phyloP scores from a whole-genome alignment of 2,113 vertebrate species.

The Salvelinus alpinus region DNA sequence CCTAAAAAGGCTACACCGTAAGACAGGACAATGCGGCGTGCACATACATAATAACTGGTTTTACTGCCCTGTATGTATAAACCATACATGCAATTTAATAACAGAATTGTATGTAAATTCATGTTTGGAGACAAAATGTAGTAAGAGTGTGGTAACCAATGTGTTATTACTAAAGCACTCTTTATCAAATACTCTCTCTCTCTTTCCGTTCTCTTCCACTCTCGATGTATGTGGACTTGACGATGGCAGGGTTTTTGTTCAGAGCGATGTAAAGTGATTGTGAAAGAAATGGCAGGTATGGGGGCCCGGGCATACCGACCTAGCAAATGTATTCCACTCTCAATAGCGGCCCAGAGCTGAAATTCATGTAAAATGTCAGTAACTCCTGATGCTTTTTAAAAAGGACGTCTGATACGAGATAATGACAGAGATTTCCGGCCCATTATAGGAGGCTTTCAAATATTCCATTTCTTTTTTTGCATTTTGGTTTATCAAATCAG shows the following conservation, averaged over 20 bases:
- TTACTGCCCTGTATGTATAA: too few species aligned
- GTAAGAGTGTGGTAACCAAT: too few species aligned
- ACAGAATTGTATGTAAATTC: too few species aligned
- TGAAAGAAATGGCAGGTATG: constrained; percentile 26
- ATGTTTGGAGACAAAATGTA: too few species aligned
- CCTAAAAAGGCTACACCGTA: constrained; percentile 26
- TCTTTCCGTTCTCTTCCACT: neutral
- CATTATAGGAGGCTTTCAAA: constrained; percentile 68
- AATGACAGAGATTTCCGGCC: constrained; percentile 71
- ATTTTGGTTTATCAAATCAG: constrained; percentile 48
- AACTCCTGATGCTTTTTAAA: constrained; percentile 65
- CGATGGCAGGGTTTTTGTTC: constrained; percentile 24
- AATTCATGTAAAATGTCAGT: constrained; percentile 70
- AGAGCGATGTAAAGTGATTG: neutral
- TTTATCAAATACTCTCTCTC: neutral
- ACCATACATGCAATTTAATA: too few species aligned
- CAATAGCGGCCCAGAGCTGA: constrained; percentile 51
- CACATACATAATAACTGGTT: constrained; percentile 1
- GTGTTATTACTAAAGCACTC: neutral
- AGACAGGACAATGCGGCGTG: constrained; percentile 14
- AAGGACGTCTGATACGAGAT: constrained; percentile 68
- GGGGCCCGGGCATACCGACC: constrained; percentile 46
- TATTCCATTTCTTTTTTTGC: constrained; percentile 56
- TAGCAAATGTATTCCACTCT: constrained; percentile 69
- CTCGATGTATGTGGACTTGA: too few species aligned